A percentile compares a stretch with the other conserved stretches of the same genome.
phyloP scores from a whole-genome alignment of 1,140 invertebrate species.

The Lutraria rhynchaena region DNA sequence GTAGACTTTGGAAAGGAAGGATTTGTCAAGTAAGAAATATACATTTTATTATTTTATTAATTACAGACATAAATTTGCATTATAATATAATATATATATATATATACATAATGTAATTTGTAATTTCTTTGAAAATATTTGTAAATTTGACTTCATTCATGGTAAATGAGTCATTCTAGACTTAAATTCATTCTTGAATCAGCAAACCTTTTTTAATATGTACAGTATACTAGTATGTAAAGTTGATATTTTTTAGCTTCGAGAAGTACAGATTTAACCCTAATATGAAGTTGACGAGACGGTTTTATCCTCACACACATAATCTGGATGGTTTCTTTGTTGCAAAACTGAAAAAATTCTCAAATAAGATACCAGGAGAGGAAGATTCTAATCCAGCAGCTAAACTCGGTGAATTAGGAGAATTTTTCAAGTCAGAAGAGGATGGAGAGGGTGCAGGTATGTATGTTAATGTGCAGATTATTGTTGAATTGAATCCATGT shows the following conservation, averaged over 20 bases:
- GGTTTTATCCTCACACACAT: slow-evolving; percentile 98
- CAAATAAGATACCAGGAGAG: slow-evolving; percentile 86
- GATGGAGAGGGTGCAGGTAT: neutral
- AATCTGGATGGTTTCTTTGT: slow-evolving; percentile 99
- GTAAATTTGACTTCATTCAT: too few relatives aligned
- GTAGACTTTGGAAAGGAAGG: slow-evolving; percentile 98
- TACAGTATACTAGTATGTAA: too few relatives aligned
- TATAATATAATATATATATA: too few relatives aligned
- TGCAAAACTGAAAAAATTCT: slow-evolving; percentile 98
- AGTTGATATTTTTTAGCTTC: slow-evolving; percentile 86
- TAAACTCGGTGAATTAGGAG: slow-evolving; percentile 27
- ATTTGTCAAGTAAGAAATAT: slow-evolving; percentile 89
- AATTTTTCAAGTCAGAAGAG: slow-evolving; percentile 34
- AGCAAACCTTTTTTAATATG: too few relatives aligned
- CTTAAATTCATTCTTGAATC: too few relatives aligned
- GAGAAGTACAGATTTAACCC: slow-evolving; percentile 90
- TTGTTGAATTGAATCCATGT: neutral
- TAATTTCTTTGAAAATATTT: too few relatives aligned
- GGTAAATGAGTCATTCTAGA: too few relatives aligned
- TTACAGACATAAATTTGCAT: too few relatives aligned
- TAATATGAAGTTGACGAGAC: slow-evolving; percentile 92
- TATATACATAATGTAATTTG: too few relatives aligned
- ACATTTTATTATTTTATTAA: too few relatives aligned
- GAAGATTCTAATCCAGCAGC: slow-evolving; percentile 20
- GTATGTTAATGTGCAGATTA: neutral